Conservation (phyloP, 2,797 vertebrate genomes). For the Tamandua tetradactyla region DNA sequence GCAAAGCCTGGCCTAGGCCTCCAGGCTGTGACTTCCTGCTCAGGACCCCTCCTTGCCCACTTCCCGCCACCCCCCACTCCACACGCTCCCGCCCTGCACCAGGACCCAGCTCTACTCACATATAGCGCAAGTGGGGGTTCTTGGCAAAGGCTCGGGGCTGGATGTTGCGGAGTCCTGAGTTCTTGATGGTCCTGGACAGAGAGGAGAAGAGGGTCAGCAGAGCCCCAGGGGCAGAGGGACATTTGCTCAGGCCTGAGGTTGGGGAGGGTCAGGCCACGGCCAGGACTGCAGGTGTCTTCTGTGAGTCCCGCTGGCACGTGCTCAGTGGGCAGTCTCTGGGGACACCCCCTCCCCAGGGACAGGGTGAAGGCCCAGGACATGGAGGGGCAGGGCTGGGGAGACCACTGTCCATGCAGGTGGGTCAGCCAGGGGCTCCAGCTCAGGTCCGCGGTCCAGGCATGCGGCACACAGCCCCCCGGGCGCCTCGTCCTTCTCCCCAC, state of each 20-base stretch:
- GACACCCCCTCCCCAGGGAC: neutral
- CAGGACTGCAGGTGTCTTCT: too few species aligned
- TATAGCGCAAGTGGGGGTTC: conserved; percentile 95
- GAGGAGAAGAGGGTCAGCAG: conserved; percentile 52
- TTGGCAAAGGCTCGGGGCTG: conserved; percentile 93
- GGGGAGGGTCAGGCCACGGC: fast-evolving
- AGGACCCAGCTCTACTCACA: conserved; percentile 89
- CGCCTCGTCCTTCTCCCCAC: neutral
- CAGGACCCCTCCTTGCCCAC: fast-evolving
- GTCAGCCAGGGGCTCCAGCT: neutral
- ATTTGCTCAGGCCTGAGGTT: neutral
- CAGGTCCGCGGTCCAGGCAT: too few species aligned
- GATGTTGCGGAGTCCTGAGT: conserved; percentile 92
- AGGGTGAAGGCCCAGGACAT: too few species aligned
- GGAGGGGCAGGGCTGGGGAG: neutral
- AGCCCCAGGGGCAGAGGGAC: neutral
- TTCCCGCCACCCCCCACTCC: neutral
- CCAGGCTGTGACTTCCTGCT: neutral
- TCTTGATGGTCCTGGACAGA: conserved; percentile 92
- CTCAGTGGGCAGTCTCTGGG: neutral
- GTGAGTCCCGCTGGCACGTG: fast-evolving
- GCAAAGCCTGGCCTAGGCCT: neutral
- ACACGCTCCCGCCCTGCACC: fast-evolving
- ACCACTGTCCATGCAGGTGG: neutral
- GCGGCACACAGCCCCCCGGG: too few species aligned